Evolutionary conservation across 2,797 vertebrate species (phyloP).

Genomic region (Rhadinocentrus ornatus): DNA sequence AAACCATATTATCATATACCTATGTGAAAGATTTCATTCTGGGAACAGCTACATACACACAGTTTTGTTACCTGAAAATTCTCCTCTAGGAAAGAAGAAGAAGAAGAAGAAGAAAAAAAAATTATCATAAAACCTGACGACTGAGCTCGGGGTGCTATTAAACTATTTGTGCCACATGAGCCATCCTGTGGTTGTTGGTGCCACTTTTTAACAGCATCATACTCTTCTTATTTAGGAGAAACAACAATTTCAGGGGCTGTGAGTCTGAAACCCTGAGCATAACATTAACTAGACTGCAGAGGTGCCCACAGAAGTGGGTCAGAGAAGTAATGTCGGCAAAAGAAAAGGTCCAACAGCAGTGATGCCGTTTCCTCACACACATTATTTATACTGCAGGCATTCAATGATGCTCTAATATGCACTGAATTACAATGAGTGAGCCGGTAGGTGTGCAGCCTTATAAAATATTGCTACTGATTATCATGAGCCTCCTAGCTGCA

Average conservation of each 20-base stretch:
- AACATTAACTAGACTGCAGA: slow-evolving; percentile 42
- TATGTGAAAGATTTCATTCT: slow-evolving; percentile 23
- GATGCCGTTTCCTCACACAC: slow-evolving; percentile 36
- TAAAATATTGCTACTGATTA: slow-evolving; percentile 28
- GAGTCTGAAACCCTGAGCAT: slow-evolving; percentile 9
- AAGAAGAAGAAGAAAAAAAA: no score
- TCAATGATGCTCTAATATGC: slow-evolving; percentile 52
- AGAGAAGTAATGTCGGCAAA: slow-evolving; percentile 46
- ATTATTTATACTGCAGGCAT: slow-evolving; percentile 63
- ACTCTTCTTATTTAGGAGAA: slow-evolving; percentile 16
- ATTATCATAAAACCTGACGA: background rate
- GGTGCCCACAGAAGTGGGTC: slow-evolving; percentile 63
- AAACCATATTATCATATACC: slow-evolving; percentile 21
- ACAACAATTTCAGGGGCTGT: slow-evolving; percentile 9
- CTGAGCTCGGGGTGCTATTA: slow-evolving; percentile 6
- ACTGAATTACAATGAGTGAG: slow-evolving; percentile 53
- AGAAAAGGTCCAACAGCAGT: slow-evolving; percentile 19
- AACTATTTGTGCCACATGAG: slow-evolving; percentile 3
- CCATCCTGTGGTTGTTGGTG: slow-evolving; percentile 24
- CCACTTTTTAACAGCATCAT: slow-evolving; percentile 14
- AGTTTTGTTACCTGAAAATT: background rate
- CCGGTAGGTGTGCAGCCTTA: slow-evolving; percentile 40
- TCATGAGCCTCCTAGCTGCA: slow-evolving; percentile 19
- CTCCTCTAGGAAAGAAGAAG: background rate
- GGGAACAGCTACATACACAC: background rate